Percentiles rank a stretch among this genome's conserved stretches.
Evolutionary conservation across 2,113 vertebrate species (phyloP).

Genomic region (Alligator mississippiensis): DNA sequence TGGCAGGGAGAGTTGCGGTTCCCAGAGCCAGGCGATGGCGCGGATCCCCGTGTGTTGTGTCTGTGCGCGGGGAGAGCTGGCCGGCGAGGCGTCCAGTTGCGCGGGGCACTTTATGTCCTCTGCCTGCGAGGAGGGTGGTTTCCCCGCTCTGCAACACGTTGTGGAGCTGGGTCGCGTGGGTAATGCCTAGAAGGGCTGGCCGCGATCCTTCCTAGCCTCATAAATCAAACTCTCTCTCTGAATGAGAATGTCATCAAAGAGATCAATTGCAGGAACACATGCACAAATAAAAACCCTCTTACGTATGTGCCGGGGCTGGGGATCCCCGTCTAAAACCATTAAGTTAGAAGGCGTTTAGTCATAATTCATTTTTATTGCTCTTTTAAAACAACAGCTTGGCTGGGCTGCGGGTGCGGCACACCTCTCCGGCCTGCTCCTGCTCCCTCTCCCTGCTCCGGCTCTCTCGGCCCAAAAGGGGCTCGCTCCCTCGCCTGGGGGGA

Average conservation of each 20-base stretch:
- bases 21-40: not conserved
- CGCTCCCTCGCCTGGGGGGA: not conserved
- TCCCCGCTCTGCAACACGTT: constrained; percentile 31
- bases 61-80: not conserved
- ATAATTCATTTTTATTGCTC: constrained; percentile 99
- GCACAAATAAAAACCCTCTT: constrained; percentile 97
- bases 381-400: constrained; percentile 91
- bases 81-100: not conserved
- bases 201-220: constrained; percentile 87
- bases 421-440: constrained; percentile 54
- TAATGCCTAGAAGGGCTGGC: constrained; percentile 78
- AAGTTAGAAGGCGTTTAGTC: constrained; percentile 89
- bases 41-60: not conserved
- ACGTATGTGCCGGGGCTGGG: constrained; percentile 88
- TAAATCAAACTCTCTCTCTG: constrained; percentile 98
- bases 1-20: not conserved
- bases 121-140: not conserved
- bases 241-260: constrained; percentile 97
- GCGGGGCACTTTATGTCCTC: not conserved
- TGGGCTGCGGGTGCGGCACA: constrained; percentile 76
- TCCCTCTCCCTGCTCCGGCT: constrained; percentile 30
- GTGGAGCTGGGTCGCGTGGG: constrained; percentile 65
- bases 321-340: constrained; percentile 89
- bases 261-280: constrained; percentile 95
- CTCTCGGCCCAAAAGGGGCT: not conserved